Evolutionary conservation across 2,113 vertebrate genomes (phyloP), one percentile per base, ranked within the genome.

Genomic region (Empidonax traillii): DNA sequence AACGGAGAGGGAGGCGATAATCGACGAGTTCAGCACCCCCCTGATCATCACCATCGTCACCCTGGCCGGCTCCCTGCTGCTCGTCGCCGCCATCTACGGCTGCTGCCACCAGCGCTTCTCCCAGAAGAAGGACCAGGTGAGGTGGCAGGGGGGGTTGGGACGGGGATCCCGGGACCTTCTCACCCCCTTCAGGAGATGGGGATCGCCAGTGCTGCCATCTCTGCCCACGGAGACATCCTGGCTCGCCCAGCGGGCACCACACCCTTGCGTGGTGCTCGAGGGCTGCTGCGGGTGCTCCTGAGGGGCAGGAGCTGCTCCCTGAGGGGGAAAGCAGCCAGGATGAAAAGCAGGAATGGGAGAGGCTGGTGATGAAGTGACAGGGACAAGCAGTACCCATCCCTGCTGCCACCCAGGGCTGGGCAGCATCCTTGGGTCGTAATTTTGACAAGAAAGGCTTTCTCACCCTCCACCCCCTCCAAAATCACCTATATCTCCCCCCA

Each of bases 21-120:
- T 92, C 2, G 98, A 98, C 9, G 93, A 97, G 58, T 96, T 98
- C 94, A 98, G 98, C 96, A 97, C 92, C 0, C 98, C 98, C 4
- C 96, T 98, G 14, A 98, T 98, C 97, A 98, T 98, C 95, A 98
- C 98, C 76, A 98, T 98, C 5, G 58, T 98, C 81, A 98, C 97
- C 74, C 96, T 98, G 97, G 98, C 98, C 0, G 97, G 97, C 18
- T 97, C 98, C 77, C 91, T 98, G 82, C 96, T 98, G 43, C 97
- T 98, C 1, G 33, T 97, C 0, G 97, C 98, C 0, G 97, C 98
- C 73, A 95, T 98, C 87, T 98, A 98, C 0, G 98, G 98, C 93
- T 98, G 98, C 90, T 98, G 98, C 93, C 98, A 98, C 97, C 98
- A 98, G 93, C 98, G 97, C 28, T 89, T 98, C 63, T 95, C 98